Percentiles rank a stretch among this genome's conserved stretches.
phyloP scores from a whole-genome alignment of 2,113 vertebrate genomes.

The Sorex araneus region DNA sequence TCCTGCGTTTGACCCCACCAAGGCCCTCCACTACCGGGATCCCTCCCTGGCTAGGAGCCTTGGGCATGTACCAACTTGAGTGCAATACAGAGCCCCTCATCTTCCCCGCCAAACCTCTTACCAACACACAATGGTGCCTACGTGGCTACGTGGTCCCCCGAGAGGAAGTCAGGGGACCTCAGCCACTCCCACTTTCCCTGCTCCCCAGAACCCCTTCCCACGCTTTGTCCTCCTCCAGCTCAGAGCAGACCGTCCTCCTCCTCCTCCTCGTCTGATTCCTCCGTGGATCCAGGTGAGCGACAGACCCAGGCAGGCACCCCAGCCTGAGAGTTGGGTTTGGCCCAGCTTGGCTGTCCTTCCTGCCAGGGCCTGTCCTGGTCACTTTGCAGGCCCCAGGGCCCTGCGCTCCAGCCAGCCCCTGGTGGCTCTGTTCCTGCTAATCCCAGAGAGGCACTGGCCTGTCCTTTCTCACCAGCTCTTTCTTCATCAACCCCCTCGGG shows the following conservation, averaged over 20 bases:
- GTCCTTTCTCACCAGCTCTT: neutral
- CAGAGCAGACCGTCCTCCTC: neutral
- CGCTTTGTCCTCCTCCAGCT: neutral
- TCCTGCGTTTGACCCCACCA: too few species aligned
- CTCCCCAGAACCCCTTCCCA: neutral
- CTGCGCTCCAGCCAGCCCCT: neutral
- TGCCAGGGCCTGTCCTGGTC: neutral
- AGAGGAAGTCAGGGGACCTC: neutral
- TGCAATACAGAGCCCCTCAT: neutral
- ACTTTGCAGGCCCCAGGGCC: neutral
- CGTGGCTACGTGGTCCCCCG: neutral
- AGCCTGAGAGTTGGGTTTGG: too few species aligned
- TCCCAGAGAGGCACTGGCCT: neutral
- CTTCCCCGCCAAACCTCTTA: neutral
- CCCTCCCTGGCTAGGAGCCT: too few species aligned
- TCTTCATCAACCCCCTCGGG: neutral
- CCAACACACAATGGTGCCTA: neutral
- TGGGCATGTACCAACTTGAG: neutral
- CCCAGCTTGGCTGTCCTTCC: neutral
- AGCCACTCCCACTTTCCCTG: neutral
- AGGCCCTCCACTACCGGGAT: too few species aligned
- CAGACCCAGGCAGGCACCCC: neutral
- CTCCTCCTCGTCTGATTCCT: neutral
- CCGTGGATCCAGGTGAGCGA: neutral
- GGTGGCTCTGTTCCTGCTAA: too few species aligned